Conservation (phyloP, 2,113 vertebrate species). For the Podarcis cretensis region DNA sequence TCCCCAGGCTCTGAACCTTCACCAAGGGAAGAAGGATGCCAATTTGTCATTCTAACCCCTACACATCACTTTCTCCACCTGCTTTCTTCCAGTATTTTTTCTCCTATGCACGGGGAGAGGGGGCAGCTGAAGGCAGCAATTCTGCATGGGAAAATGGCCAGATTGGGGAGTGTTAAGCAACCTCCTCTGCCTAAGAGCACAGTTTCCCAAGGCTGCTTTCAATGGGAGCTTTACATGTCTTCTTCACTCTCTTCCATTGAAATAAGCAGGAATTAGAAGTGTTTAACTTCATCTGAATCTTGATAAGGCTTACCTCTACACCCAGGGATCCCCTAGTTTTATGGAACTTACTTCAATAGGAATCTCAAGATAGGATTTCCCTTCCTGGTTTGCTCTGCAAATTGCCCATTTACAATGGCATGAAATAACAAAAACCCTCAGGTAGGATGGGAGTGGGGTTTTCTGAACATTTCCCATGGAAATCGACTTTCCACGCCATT, state of each 20-base stretch:
- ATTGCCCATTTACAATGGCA: not conserved
- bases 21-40: too few species aligned
- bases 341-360: not conserved
- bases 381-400: slow-evolving; percentile 12
- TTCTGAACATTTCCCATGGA: not conserved
- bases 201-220: too few species aligned
- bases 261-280: not conserved
- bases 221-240: not conserved
- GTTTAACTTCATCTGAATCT: not conserved
- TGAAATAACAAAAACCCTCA: not conserved
- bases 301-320: not conserved
- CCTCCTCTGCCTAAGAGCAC: too few species aligned
- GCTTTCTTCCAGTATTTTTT: too few species aligned
- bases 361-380: not conserved
- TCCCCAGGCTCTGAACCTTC: too few species aligned
- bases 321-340: not conserved
- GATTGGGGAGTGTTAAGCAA: too few species aligned
- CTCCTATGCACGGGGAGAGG: too few species aligned
- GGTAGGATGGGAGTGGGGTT: not conserved
- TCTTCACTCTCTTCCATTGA: not conserved
- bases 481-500: slow-evolving; percentile 31
- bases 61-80: too few species aligned
- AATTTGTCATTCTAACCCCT: too few species aligned
- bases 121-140: too few species aligned
- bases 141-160: too few species aligned